phyloP scores from a whole-genome alignment of 2,797 vertebrate species.

The Pygocentrus nattereri region DNA sequence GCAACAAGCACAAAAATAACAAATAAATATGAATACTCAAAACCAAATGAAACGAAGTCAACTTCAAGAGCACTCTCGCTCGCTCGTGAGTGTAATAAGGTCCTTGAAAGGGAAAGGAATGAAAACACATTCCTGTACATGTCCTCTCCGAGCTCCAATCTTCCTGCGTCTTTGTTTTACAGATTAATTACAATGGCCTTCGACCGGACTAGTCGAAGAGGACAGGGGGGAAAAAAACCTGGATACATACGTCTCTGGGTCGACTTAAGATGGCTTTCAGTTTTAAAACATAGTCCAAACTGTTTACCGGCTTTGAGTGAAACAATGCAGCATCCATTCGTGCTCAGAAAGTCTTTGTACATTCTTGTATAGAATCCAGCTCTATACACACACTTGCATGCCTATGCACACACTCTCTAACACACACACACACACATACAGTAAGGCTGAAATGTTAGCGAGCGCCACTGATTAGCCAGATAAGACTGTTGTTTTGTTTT shows the following conservation, averaged over 20 bases:
- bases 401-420: slow-evolving; percentile 38
- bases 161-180: neutral
- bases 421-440: slow-evolving; percentile 23
- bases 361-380: slow-evolving; percentile 63
- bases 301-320: slow-evolving; percentile 23
- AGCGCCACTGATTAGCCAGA: neutral
- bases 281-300: slow-evolving; percentile 39
- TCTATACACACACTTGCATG: slow-evolving; percentile 27
- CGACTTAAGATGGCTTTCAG: slow-evolving; percentile 42
- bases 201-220: neutral
- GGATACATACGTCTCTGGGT: neutral
- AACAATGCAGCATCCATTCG: slow-evolving; percentile 37
- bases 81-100: no score
- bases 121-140: slow-evolving; percentile 10
- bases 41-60: no score
- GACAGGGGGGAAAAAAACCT: neutral
- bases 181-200: neutral
- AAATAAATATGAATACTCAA: slow-evolving; percentile 16
- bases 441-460: slow-evolving; percentile 52
- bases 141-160: neutral
- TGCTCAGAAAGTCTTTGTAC: slow-evolving; percentile 41
- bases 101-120: neutral
- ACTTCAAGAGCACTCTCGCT: no score
- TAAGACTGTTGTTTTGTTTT: neutral
- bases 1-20: slow-evolving; percentile 36